Conservation (phyloP, 2,888 invertebrate species). For the Drosophila affinis region DNA sequence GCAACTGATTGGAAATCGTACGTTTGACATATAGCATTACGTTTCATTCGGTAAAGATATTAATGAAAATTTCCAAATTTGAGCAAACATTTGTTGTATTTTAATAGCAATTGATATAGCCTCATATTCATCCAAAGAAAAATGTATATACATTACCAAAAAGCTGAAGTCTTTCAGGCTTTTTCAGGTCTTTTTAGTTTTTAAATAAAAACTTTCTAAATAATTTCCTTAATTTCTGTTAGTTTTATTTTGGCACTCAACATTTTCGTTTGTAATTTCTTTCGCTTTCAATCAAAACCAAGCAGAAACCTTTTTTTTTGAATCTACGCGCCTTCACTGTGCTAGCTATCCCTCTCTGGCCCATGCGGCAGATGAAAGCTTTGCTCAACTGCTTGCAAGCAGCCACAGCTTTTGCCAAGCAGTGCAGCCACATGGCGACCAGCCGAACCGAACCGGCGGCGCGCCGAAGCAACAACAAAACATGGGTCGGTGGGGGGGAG, state of each 20-base stretch:
- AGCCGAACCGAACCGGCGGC: not conserved
- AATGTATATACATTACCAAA: too few relatives aligned
- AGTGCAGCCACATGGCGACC: conserved; percentile 12
- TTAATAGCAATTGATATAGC: too few relatives aligned
- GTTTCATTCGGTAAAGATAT: too few relatives aligned
- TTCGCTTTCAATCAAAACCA: not conserved
- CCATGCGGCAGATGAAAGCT: conserved; percentile 8
- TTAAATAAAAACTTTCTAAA: too few relatives aligned
- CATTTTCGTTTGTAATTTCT: not conserved
- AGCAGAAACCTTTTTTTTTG: conserved; percentile 3
- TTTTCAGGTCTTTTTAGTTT: too few relatives aligned
- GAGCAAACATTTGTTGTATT: too few relatives aligned
- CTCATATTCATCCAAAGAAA: too few relatives aligned
- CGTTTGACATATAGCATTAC: too few relatives aligned
- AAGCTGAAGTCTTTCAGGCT: too few relatives aligned
- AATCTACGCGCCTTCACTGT: conserved; percentile 12
- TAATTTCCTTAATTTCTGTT: not conserved
- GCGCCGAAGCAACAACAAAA: conserved; percentile 11
- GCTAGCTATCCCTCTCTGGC: not conserved
- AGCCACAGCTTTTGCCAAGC: conserved; percentile 22
- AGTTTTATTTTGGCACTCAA: not conserved
- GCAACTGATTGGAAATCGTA: too few relatives aligned
- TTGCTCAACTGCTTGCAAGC: conserved; percentile 10
- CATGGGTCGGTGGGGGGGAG: not conserved
- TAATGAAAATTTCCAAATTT: too few relatives aligned